Percentiles rank a stretch among this genome's conserved stretches.
phyloP scores from a whole-genome alignment of 2,888 invertebrate species.

The Bombyx huttoni region DNA sequence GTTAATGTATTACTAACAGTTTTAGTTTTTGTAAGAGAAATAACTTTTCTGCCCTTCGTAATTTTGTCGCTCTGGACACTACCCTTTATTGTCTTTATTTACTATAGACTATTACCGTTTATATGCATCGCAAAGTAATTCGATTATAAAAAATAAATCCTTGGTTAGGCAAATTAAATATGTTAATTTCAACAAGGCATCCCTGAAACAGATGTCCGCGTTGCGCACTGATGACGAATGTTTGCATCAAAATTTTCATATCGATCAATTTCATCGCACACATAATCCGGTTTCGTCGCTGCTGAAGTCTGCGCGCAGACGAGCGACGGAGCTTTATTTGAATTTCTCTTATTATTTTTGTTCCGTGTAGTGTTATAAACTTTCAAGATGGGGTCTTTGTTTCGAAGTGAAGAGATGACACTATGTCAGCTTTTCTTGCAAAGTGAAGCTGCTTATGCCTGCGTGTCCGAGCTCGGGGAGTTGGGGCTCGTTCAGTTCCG shows the following conservation, averaged over 20 bases:
- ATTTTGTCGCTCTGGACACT: too few species aligned
- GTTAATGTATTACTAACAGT: too few species aligned
- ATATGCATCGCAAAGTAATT: too few species aligned
- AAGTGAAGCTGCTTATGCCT: slow-evolving; percentile 98
- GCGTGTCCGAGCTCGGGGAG: slow-evolving; percentile 98
- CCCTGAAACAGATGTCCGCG: slow-evolving; percentile 22
- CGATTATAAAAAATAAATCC: neutral
- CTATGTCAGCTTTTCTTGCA: slow-evolving; percentile 98
- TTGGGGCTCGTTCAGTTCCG: slow-evolving; percentile 97
- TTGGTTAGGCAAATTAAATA: neutral
- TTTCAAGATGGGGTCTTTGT: slow-evolving; percentile 87
- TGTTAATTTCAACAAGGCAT: slow-evolving; percentile 13
- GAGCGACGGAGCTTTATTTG: slow-evolving; percentile 43
- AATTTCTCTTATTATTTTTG: slow-evolving; percentile 28
- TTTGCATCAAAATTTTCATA: slow-evolving; percentile 22
- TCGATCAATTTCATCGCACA: slow-evolving; percentile 42
- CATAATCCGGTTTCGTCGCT: slow-evolving; percentile 57
- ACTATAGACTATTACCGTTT: too few species aligned
- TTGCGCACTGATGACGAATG: slow-evolving; percentile 36
- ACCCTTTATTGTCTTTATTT: too few species aligned
- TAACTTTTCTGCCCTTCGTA: too few species aligned
- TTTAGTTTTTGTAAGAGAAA: too few species aligned
- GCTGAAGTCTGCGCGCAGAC: slow-evolving; percentile 58
- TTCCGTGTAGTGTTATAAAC: slow-evolving; percentile 35
- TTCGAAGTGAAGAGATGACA: slow-evolving; percentile 98